Base-by-base conservation (phyloP, 2,888 invertebrate genomes). In the Tethea ocularis region DNA sequence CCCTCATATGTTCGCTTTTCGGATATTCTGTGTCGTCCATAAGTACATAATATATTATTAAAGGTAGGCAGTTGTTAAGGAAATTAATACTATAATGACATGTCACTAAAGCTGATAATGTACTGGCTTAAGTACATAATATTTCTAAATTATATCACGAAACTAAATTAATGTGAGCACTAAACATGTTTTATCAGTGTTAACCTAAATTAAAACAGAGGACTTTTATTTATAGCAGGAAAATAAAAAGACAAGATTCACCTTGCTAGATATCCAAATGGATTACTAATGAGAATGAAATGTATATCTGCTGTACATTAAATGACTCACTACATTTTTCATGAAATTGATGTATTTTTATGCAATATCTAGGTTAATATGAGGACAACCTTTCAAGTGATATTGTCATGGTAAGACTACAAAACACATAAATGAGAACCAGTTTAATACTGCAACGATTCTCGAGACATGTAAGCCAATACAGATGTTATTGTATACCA, bases 401-500 rank as follows among this genome's bases (percentile, higher is more conserved):
- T 13, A 33, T 13, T 33, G 13, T 13, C n/a, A 38, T 38, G n/a
- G 7, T 38, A n/a, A 0, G 0, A 38, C n/a, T 38, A 6, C n/a
- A 33, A 33, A 13, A 33, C n/a, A 2, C 38, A 38, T 33, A n/a
- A 38, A 38, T n/a, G n/a, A 20, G 17, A 4, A 41, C 41, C n/a
- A n/a, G 68, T 67, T 52, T 56, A 53, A 57, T 64, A 66, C 54
- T 63, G 57, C 57, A 67, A 59, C 41, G 63, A 67, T 67, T 66
- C 74, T 29, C 29, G 10, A 29, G 33, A 33, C 33, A 13, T 59
- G 33, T 71, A 66, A 65, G 69, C 64, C 60, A 72, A 72, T 67
- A 67, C 63, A 72, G 64, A 68, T 70, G 69, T 70, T 76, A 72
- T 68, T 64, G 61, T 66, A 70, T 78, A 74, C 73, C 69, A 68